Base-by-base conservation (phyloP, 2,113 vertebrate species). In the Silurus asotus region DNA sequence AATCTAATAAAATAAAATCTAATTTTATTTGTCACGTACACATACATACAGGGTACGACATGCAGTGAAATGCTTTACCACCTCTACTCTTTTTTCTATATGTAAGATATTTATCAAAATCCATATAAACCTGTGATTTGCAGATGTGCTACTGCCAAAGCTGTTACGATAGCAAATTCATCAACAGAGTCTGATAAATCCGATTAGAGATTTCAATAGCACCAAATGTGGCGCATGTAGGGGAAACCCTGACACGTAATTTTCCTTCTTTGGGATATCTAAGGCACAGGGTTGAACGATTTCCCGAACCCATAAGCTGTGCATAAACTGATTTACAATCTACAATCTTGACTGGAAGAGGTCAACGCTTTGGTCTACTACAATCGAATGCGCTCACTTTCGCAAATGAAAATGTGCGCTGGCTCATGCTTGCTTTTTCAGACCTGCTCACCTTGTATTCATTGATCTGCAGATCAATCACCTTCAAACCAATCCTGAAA, bases 391-490 rank as follows among this genome's bases (percentile, higher is more conserved):
- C 64, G 14, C 78, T 85, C 69, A 85, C 83, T 61, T 85, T 65
- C 87, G 69, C 19, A 37, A 77, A 81, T 37, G 37, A 74, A 51
- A 28, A 77, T 65, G 64, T 69, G 65, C 87, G 56, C 17, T 55
- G 72, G 75, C 77, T 82, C 62, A 37, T 76, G 58, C 62, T 83
- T 51, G 81, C 80, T 89, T 87, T 61, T 82, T 88, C 62, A 85
- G 81, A 55, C 65, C 62, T 85, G 23, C 75, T 90, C 83, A 79
- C 62, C 67, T 81, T 80, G 80, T 77, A 75, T 84, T 78, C 53
- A 88, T 82, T 56, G 85, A 80, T 37, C 67, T 45, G 83, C 17
- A 23, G 86, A 87, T 88, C 89, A 87, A 84, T 88, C 85, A 86
- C 2, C 3, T 56, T 64, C 20, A 48, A 61, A 74, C 67, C 45